A percentile compares a stretch with the other conserved stretches of the same genome.
Conservation (phyloP, 2,888 invertebrate genomes). For the Coremacera marginata region DNA sequence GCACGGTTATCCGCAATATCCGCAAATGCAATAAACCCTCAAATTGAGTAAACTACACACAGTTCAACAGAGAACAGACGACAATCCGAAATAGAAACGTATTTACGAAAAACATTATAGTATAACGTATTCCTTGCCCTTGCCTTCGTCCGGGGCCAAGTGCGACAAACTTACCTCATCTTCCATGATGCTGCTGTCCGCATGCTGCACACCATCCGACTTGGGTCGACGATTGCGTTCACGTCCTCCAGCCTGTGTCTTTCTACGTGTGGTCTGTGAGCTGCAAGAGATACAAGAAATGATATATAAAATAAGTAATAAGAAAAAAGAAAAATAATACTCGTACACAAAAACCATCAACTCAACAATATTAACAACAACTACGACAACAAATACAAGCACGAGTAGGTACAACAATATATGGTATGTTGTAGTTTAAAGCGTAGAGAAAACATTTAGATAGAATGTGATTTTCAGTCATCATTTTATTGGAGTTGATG, state of each 20-base stretch:
- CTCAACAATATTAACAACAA: background rate
- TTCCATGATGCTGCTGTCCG: slow-evolving; percentile 68
- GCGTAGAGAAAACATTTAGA: slow-evolving; percentile 32
- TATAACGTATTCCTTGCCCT: too few relatives aligned
- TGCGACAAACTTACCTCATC: slow-evolving; percentile 64
- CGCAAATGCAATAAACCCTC: slow-evolving; percentile 52
- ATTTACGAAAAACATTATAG: background rate
- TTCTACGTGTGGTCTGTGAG: slow-evolving; percentile 61
- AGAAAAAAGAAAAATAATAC: slow-evolving; percentile 10
- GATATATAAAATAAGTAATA: background rate
- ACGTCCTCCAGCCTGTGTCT: slow-evolving; percentile 63
- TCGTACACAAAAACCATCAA: slow-evolving; percentile 8
- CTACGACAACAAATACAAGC: background rate
- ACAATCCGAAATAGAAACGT: background rate
- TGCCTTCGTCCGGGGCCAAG: background rate
- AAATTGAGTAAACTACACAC: slow-evolving; percentile 33
- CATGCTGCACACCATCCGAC: slow-evolving; percentile 66
- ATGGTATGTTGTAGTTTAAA: slow-evolving; percentile 4
- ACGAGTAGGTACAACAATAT: background rate
- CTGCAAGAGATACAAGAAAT: slow-evolving; percentile 49
- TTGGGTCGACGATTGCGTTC: slow-evolving; percentile 66
- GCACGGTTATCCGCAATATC: slow-evolving; percentile 39
- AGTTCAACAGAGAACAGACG: background rate
- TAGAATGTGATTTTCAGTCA: slow-evolving; percentile 35
- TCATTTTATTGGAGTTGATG: slow-evolving; percentile 10